A percentile compares a stretch with the other conserved stretches of the same genome.
Conservation (phyloP, 2,113 vertebrate species). For the Ovibos moschatus region DNA sequence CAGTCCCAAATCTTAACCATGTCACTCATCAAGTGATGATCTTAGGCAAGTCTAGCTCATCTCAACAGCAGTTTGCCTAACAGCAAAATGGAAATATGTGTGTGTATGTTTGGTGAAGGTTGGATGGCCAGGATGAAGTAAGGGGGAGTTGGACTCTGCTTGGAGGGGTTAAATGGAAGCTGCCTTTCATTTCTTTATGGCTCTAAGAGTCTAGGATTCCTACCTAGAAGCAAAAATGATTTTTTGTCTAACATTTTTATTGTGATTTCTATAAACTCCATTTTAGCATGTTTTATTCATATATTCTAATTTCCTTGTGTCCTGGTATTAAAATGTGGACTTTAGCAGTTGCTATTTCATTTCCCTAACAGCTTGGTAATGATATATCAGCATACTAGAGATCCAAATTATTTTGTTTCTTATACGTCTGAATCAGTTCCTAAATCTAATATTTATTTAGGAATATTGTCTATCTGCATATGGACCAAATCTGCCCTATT, state of each 20-base stretch:
- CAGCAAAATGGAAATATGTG: not conserved
- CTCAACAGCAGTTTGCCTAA: not conserved
- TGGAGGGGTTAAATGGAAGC: not conserved
- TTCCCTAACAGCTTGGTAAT: not conserved
- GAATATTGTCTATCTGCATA: slow-evolving; percentile 5
- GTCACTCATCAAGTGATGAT: not conserved
- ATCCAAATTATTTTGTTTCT: slow-evolving; percentile 19
- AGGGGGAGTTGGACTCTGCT: not conserved
- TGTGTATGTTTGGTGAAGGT: not conserved
- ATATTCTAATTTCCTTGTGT: not conserved
- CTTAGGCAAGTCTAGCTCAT: not conserved
- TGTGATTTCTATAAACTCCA: not conserved
- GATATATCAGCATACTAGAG: not conserved
- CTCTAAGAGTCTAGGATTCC: not conserved
- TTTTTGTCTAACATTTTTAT: not conserved
- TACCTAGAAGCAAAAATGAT: not conserved
- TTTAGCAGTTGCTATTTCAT: not conserved
- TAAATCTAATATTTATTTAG: not conserved
- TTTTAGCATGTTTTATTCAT: not conserved
- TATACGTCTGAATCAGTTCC: not conserved
- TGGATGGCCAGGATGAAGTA: not conserved
- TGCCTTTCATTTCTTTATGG: not conserved
- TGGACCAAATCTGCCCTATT: not conserved
- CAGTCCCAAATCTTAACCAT: not conserved
- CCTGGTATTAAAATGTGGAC: not conserved